Evolutionary conservation across 2,888 invertebrate species (phyloP).

Genomic region (Drosophila prolongata): DNA sequence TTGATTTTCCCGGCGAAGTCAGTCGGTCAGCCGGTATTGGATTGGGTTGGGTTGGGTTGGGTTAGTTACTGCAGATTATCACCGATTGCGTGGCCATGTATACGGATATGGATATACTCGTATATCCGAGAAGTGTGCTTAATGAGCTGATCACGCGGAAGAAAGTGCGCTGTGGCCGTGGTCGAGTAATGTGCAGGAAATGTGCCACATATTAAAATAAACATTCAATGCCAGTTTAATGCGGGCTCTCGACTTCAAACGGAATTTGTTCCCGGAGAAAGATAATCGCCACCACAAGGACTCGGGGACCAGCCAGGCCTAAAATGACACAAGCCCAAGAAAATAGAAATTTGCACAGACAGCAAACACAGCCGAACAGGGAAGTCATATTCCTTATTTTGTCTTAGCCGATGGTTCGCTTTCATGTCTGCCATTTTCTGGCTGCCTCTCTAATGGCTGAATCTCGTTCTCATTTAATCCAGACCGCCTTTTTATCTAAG

Average conservation of each 20-base stretch:
- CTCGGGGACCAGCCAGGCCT: conserved; percentile 12
- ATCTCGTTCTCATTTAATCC: conserved; percentile 59
- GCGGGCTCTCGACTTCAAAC: conserved; percentile 49
- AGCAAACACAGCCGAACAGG: background rate
- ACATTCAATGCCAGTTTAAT: conserved; percentile 47
- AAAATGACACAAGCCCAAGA: conserved; percentile 24
- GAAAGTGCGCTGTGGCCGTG: conserved; percentile 54
- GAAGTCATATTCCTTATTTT: conserved; percentile 21
- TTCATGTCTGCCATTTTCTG: conserved; percentile 32
- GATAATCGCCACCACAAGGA: conserved; percentile 35
- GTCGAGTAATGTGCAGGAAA: conserved; percentile 53
- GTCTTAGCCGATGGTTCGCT: conserved; percentile 8
- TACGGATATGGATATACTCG: conserved; percentile 18
- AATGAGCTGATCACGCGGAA: conserved; percentile 75
- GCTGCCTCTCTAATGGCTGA: conserved; percentile 49
- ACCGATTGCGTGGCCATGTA: conserved; percentile 49
- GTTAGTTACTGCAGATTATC: conserved; percentile 44
- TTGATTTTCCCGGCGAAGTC: conserved; percentile 60
- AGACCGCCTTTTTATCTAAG: conserved; percentile 50
- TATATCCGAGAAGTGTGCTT: conserved; percentile 46
- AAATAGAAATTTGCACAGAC: conserved; percentile 25
- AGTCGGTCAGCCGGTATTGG: conserved; percentile 22
- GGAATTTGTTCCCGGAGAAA: conserved; percentile 30
- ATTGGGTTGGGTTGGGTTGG: conserved; percentile 8
- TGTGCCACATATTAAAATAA: conserved; percentile 45